Conservation (phyloP, 2,113 vertebrate genomes). For the Tichodroma muraria region DNA sequence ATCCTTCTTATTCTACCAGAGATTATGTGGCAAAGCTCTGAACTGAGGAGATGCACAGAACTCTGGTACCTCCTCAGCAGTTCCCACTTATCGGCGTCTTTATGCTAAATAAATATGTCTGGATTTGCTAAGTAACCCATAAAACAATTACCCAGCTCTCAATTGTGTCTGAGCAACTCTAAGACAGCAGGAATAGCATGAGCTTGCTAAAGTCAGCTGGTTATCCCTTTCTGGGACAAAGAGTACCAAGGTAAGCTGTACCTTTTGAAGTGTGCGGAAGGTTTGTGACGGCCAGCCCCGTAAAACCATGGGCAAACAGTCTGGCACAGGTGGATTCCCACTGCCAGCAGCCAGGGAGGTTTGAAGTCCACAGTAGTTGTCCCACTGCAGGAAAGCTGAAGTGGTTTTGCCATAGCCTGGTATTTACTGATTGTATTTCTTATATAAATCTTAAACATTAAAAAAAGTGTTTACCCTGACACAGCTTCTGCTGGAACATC, state of each 20-base stretch:
- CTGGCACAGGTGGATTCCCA: not conserved
- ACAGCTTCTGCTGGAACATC: not conserved
- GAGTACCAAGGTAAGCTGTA: not conserved
- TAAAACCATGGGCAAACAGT: not conserved
- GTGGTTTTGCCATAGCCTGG: not conserved
- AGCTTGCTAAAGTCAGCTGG: not conserved
- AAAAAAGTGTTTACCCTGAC: not conserved
- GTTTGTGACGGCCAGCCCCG: not conserved
- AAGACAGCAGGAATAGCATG: not conserved
- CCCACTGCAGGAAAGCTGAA: not conserved
- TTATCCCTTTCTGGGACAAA: not conserved
- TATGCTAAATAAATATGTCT: slow-evolving; percentile 39
- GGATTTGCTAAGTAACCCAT: slow-evolving; percentile 42
- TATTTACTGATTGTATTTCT: not conserved
- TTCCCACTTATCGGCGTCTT: not conserved
- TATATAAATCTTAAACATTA: not conserved
- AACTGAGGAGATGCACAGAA: not conserved
- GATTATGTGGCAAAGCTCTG: not conserved
- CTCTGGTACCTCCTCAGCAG: not conserved
- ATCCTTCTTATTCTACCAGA: not conserved
- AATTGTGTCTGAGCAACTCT: not conserved
- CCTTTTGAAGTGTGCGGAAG: not conserved
- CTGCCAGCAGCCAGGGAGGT: not conserved
- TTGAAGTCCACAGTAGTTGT: not conserved
- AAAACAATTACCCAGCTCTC: slow-evolving; percentile 33